Base-by-base conservation (phyloP, 2,113 vertebrate species). In the Rhinolophus sinicus region DNA sequence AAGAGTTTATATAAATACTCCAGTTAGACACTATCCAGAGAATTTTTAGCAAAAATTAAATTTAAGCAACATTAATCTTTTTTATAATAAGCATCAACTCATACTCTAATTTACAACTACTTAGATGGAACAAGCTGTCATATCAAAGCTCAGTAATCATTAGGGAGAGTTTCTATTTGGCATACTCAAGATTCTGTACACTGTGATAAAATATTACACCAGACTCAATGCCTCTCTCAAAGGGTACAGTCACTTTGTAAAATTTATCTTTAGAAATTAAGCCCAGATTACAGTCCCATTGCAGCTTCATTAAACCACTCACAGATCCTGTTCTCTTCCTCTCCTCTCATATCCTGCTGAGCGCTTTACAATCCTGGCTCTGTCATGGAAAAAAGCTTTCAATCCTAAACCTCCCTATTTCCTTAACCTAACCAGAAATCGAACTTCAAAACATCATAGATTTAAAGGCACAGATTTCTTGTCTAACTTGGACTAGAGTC, bases 31-130 rank as follows among this genome's bases (percentile, higher is more conserved):
- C 35, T 64, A 52, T 75, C 35, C 40, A 73, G 56, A 33, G 82
- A 86, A 82, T 90, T 78, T 95, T 83, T 52, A 88, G 90, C 78
- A 76, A 92, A 94, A 95, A 93, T n/a, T 60, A 96, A 93, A 90
- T 77, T 88, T 62, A 90, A 70, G 38, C 62, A 94, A 80, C 26
- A 85, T 24, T 26, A 54, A 86, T 38, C 6, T 92, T 93, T 82
- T 13, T 60, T 12, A 47, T 24, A 62, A 1, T 50, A 94, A 82
- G 60, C 44, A 88, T 76, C 78, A 87, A 69, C 76, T 64, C 83
- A 38, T 44, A 67, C 22, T 73, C 35, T 69, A 65, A 69, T 69
- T 87, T 67, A 19, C 24, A 92, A 87, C 19, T 84, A 85, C 78
- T 73, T 58, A 91, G 87, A 76, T 90, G 35, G 50, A 76, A 56